phyloP scores from a whole-genome alignment of 92 coral and sea anemone species.

The Zoanthus gigantus region DNA sequence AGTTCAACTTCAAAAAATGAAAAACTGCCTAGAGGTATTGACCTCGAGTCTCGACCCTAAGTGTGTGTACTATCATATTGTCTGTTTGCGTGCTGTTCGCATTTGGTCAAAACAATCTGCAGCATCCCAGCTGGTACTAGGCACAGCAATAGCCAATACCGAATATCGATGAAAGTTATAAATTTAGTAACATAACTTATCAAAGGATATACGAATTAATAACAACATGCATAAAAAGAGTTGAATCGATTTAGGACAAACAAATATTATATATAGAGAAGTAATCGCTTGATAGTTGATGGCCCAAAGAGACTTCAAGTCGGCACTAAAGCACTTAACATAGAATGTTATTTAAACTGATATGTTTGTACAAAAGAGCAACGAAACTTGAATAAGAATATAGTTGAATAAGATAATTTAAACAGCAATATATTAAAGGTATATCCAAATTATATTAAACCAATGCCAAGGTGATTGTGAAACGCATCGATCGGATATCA shows the following conservation, averaged over 20 bases:
- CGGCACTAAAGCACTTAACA: neutral
- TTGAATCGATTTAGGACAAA: too few species aligned
- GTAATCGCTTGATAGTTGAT: neutral
- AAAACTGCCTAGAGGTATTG: conserved; percentile 26
- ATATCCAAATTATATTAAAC: conserved; percentile 16
- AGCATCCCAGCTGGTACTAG: neutral
- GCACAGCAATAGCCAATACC: neutral
- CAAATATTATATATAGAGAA: neutral
- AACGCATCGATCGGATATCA: neutral
- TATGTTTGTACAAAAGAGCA: neutral
- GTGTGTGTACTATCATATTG: neutral
- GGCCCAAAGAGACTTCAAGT: neutral
- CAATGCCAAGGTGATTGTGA: neutral
- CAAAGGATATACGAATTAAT: neutral
- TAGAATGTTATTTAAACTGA: neutral
- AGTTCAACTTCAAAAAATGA: neutral
- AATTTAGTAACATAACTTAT: neutral
- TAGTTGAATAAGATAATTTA: neutral
- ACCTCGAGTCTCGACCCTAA: neutral
- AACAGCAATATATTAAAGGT: neutral
- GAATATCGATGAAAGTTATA: neutral
- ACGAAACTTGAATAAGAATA: neutral
- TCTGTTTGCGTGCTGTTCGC: conserved; percentile 5
- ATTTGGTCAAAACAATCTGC: neutral
- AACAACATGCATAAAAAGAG: too few species aligned